phyloP scores from a whole-genome alignment of 30 jellyfish, hydroid and myxozoan genomes.

The Hydractinia echinata region DNA sequence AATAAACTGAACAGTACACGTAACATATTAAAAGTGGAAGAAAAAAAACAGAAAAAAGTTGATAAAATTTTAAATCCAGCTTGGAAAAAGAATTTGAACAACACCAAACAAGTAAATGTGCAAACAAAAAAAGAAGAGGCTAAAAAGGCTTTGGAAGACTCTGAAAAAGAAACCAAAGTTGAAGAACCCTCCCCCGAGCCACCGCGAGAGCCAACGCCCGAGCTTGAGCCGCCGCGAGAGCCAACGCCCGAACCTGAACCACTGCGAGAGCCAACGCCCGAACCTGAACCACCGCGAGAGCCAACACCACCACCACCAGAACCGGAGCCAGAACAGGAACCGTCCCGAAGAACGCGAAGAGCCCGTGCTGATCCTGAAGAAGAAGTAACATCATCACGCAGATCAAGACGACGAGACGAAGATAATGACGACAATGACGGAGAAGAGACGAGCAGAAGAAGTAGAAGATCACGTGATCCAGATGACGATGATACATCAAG shows the following conservation, averaged over 20 bases:
- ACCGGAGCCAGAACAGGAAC: not conserved
- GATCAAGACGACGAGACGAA: not conserved
- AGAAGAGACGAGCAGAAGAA: not conserved
- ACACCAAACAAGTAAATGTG: constrained; percentile 11
- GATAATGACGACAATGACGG: not conserved
- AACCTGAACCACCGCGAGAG: not conserved
- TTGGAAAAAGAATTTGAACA: constrained; percentile 26
- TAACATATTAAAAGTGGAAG: constrained; percentile 5
- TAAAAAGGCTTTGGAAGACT: not conserved
- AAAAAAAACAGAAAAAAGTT: not conserved
- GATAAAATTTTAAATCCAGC: constrained; percentile 9
- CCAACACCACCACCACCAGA: constrained; percentile 23
- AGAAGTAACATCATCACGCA: not conserved
- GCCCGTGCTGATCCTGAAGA: not conserved
- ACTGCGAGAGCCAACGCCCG: not conserved
- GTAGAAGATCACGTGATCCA: constrained; percentile 7
- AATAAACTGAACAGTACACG: constrained; percentile 32
- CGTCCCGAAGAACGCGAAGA: not conserved
- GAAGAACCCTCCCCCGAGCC: not conserved
- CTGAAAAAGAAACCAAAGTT: not conserved
- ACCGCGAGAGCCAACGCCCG: not conserved
- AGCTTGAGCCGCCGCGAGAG: not conserved
- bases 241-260: not conserved
- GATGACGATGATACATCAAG: not conserved
- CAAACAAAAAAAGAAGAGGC: not conserved